Base-by-base conservation (phyloP, 2,113 vertebrate species). In the Pachyramphus minor region DNA sequence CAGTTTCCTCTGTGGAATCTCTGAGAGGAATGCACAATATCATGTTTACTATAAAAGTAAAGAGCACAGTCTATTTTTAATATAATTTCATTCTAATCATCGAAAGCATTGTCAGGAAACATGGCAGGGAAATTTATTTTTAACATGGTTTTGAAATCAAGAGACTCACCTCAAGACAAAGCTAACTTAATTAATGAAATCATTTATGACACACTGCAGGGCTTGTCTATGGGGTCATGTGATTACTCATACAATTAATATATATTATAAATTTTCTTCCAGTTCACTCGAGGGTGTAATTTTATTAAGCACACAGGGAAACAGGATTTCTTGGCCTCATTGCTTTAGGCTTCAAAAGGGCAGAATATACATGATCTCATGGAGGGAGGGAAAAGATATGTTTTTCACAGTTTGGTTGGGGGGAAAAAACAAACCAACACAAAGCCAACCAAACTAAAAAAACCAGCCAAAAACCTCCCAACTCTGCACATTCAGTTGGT, bases 171-270 rank as follows among this genome's bases (percentile, higher is more conserved):
- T 93, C 35, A 59, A 92, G 88, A 94, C 68, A 80, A 55, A 92
- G 37, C 11, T 50, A 12, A 45, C 91, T 63, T 92, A 86, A 85
- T 78, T 83, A 84, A 92, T 91, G 41, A 87, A 80, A 75, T 59
- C 63, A 71, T 87, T 83, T 69, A 50, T 55, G 37, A 31, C 52
- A 62, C 22, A 24, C 37, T 55, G 49, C 35, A 82, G 37, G 56
- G 50, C 64, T 82, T 84, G 63, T 84, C 74, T 62, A 41, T 22
- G 28, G 74, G 30, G n/a, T 55, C 67, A 14, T 78, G 19, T 60
- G 35, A 63, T 81, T 84, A 53, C 49, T 76, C 41, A 41, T 89
- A 81, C 76, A 73, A 52, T 56, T 53, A 62, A 63, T 84, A 53
- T 35, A 22, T 17, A 68, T 73, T 60, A 84, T 80, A n/a, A 53